Percentiles rank a stretch among this genome's conserved stretches.
Conservation (phyloP, 2,113 vertebrate genomes). For the Dromaius novaehollandiae region DNA sequence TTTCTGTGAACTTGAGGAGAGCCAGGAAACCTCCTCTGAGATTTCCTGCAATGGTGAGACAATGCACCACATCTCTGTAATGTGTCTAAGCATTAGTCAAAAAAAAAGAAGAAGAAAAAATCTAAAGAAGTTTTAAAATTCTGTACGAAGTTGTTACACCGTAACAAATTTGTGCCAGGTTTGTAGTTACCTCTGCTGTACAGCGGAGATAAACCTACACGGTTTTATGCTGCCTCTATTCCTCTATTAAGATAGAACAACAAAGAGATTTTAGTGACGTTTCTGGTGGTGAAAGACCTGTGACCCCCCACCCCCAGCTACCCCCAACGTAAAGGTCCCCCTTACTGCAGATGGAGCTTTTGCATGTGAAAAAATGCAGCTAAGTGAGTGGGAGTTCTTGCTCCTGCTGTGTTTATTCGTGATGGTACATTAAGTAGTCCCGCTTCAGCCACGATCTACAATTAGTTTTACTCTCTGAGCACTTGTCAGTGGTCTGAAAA, state of each 20-base stretch:
- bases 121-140: not conserved
- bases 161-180: no score
- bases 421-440: not conserved
- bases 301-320: fast-evolving
- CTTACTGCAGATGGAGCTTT: not conserved
- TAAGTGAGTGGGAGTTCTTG: not conserved
- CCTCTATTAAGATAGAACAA: not conserved
- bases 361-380: not conserved
- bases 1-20: not conserved
- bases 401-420: not conserved
- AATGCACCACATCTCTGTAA: not conserved
- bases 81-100: not conserved
- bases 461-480: not conserved
- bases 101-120: not conserved
- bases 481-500: not conserved
- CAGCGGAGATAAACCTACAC: not conserved
- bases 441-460: not conserved
- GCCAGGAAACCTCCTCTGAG: not conserved
- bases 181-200: not conserved
- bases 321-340: not conserved
- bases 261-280: not conserved
- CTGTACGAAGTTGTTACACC: not conserved
- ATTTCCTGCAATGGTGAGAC: not conserved
- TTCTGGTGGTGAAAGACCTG: not conserved
- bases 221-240: not conserved